phyloP scores from a whole-genome alignment of 2,888 invertebrate genomes.

The Sphaerophoria rueppellii region DNA sequence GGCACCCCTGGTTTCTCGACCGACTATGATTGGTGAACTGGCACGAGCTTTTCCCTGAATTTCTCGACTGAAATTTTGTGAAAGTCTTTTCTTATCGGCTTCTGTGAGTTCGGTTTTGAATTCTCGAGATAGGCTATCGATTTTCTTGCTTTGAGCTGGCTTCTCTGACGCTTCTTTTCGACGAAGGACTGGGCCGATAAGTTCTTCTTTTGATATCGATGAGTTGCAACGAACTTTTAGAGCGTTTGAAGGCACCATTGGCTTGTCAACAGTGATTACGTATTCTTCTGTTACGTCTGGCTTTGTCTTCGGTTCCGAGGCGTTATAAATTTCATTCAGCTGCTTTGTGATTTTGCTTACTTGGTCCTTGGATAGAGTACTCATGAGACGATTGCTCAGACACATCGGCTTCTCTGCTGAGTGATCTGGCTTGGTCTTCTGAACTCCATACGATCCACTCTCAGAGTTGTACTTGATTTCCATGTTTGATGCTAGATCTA shows the following conservation, averaged over 20 bases:
- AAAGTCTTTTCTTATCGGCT: conserved; percentile 88
- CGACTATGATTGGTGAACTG: conserved; percentile 81
- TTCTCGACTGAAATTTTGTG: conserved; percentile 89
- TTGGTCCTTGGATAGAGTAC: conserved; percentile 92
- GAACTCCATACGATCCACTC: conserved; percentile 76
- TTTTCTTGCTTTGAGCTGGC: conserved; percentile 52
- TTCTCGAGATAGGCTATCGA: conserved; percentile 61
- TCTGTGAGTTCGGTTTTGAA: conserved; percentile 82
- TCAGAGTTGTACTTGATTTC: conserved; percentile 85
- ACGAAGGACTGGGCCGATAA: conserved; percentile 79
- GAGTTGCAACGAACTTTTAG: conserved; percentile 85
- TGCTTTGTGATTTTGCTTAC: conserved; percentile 91
- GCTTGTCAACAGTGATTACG: conserved; percentile 84
- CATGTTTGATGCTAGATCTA: conserved; percentile 89
- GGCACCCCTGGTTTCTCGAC: conserved; percentile 86
- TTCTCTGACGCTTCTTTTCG: conserved; percentile 78
- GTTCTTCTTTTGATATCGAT: conserved; percentile 82
- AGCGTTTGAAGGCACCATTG: conserved; percentile 78
- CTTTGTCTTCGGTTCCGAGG: conserved; percentile 78
- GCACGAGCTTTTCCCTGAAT: conserved; percentile 84
- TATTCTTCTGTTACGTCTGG: conserved; percentile 82
- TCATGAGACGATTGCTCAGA: conserved; percentile 90
- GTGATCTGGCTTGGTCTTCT: conserved; percentile 72
- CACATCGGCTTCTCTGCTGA: conserved; percentile 83
- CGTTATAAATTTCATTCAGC: conserved; percentile 91